Base-by-base conservation (phyloP, 2,888 invertebrate genomes). In the Lepas anatifera region DNA sequence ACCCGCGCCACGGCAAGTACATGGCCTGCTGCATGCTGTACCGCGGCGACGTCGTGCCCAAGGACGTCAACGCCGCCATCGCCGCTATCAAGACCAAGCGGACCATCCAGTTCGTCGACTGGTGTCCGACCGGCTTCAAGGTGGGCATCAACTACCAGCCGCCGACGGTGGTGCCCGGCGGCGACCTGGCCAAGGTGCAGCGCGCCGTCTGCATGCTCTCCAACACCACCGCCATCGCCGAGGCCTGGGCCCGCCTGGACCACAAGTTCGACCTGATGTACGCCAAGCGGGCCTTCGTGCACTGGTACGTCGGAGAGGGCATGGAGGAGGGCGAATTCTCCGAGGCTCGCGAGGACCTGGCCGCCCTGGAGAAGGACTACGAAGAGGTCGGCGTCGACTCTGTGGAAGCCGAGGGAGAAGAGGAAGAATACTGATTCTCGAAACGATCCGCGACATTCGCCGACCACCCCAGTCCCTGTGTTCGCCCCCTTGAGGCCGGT, bases 161-260 rank as follows among this genome's bases (percentile, higher is more conserved):
- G 72, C 92, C 92, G 43, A 92, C 92, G 74, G 94, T 93, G 37
- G 95, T 95, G 68, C 95, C 95, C n/a, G 94, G 94, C 11, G 95
- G 95, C 43, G 95, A 95, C 75, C 88, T 93, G 74, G 82, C 83
- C 58, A 82, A 82, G 75, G 80, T 82, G 6, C 80, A 79, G 71
- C 75, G 83, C n/a, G 83, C 84, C 72, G 83, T 85, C 37, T 85
- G 84, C 78, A 84, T 84, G 84, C 77, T 84, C 71, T 81, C 81
- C 75, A 84, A 84, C 78, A 84, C 83, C 22, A 84, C 83, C 43
- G 84, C 84, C 72, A 83, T 84, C 73, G 83, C 83, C 41, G 84
- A 84, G 75, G 84, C 84, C 48, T 84, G 84, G 84, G 81, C 82
- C 72, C 80, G 84, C 72, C 78, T 84, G n/a, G 83, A 84, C 75